Conservation (phyloP, 2,888 invertebrate genomes). For the Eubasilissa splendida region DNA sequence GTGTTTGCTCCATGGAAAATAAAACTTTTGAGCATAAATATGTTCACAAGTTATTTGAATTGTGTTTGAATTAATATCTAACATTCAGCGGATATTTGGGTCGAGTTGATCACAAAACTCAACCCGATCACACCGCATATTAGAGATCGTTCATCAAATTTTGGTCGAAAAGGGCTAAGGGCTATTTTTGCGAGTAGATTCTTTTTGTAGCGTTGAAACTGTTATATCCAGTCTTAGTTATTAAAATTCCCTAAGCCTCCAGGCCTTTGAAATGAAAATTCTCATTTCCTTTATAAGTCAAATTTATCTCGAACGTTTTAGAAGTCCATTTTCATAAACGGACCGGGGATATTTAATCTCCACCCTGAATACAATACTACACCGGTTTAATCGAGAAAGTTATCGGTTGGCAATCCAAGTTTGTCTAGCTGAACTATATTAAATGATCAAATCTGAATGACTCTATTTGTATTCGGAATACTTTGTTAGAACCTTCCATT, state of each 20-base stretch:
- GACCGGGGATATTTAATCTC: slow-evolving; percentile 33
- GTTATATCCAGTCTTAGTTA: slow-evolving; percentile 38
- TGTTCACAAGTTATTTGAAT: too few species aligned
- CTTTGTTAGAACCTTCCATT: not conserved
- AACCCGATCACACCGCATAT: slow-evolving; percentile 21
- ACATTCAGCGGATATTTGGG: not conserved
- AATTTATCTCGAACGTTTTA: slow-evolving; percentile 36
- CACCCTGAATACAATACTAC: slow-evolving; percentile 23
- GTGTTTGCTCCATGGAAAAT: too few species aligned
- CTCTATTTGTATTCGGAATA: not conserved
- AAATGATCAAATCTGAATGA: slow-evolving; percentile 14
- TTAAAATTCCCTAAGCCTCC: slow-evolving; percentile 41
- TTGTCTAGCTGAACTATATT: slow-evolving; percentile 11
- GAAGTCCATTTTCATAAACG: slow-evolving; percentile 34
- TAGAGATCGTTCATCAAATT: slow-evolving; percentile 36
- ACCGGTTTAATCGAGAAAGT: slow-evolving; percentile 12
- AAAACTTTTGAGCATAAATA: too few species aligned
- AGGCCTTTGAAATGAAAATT: slow-evolving; percentile 38
- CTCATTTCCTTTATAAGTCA: slow-evolving; percentile 38
- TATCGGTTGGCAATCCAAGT: slow-evolving; percentile 25
- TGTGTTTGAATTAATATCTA: too few species aligned
- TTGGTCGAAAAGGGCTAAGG: slow-evolving; percentile 19
- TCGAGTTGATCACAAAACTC: not conserved
- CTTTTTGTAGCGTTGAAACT: slow-evolving; percentile 26
- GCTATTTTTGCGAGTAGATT: slow-evolving; percentile 23